Evolutionary conservation across 1,140 invertebrate genomes (phyloP), one percentile per base, ranked within the genome.

Genomic region (Bombus cullumanus): DNA sequence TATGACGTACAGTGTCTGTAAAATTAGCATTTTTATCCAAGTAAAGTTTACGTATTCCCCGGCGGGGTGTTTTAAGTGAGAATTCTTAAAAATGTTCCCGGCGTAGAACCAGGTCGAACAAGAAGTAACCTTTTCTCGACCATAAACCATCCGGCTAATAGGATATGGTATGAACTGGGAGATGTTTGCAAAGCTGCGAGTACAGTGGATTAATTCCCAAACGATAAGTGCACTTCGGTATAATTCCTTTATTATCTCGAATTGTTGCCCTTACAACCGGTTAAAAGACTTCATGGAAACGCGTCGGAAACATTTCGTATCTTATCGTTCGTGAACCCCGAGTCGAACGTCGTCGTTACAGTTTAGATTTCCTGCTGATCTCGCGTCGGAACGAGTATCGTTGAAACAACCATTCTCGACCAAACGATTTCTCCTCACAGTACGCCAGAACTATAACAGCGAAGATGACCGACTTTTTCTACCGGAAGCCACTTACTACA

Each of bases 281-380:
- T 34, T 15, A 34, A 47, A 73, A 12, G 57, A 28, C 43, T 66
- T 34, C 68, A 22, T 53, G 68, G 76, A 69, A 72, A 75, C 43
- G 28, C 22, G 15, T 5, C n/a, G 39, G 18, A 3, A 62, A 18
- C 12, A 62, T 80, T 47, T 31, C n/a, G 31, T 25, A 43, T 18
- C 66, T 73, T 80, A 86, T 86, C 64, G 31, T 34, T 69, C 18
- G 31, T n/a, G 78, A 86, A 76, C 43, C 64, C 72, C 47, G 68
- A 68, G 47, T 18, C 53, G 53, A 86, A 85, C 37, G n/a, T n/a
- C 31, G 37, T 64, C 41, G 74, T 88, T 78, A 66, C 43, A 86
- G 31, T 88, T 83, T 76, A 83, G 79, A 88, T 79, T 77, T 74
- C 34, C n/a, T 62, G 39, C 9, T 47, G 68, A 85, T 75, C 79